phyloP scores from a whole-genome alignment of 2,113 vertebrate genomes.

The Odocoileus virginianus region DNA sequence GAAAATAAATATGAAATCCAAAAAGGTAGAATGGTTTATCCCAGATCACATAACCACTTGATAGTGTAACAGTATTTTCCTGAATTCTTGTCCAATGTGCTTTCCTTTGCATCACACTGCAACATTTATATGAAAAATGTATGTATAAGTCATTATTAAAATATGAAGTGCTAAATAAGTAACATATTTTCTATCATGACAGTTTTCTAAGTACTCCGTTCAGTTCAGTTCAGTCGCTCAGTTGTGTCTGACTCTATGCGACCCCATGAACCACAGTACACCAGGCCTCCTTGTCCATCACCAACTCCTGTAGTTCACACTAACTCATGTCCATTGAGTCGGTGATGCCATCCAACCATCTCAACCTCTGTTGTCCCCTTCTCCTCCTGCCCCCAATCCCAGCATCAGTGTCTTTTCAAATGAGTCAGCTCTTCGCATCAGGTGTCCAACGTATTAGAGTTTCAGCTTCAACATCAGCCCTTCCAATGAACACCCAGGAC shows the following conservation, averaged over 20 bases:
- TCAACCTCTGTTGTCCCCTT: neutral
- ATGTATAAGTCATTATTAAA: slow-evolving; percentile 61
- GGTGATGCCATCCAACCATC: neutral
- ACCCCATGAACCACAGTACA: rapidly evolving
- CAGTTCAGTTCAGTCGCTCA: neutral
- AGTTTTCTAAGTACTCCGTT: slow-evolving; percentile 24
- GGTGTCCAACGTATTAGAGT: neutral
- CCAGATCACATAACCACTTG: neutral
- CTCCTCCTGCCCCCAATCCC: neutral
- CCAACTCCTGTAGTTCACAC: neutral
- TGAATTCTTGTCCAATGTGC: neutral
- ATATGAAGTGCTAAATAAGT: slow-evolving; percentile 25
- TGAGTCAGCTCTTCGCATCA: neutral
- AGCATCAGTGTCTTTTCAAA: neutral
- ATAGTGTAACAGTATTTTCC: neutral
- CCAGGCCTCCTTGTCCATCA: neutral
- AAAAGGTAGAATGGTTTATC: neutral
- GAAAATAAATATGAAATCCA: neutral
- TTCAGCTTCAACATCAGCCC: neutral
- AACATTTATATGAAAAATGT: neutral
- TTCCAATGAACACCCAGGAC: neutral
- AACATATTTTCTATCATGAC: slow-evolving; percentile 28
- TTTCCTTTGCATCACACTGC: neutral
- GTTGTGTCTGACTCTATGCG: neutral
- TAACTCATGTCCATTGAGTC: neutral